Evolutionary conservation across 2,797 vertebrate genomes (phyloP), one percentile per base, ranked within the genome.

Genomic region (Danio jaintianensis): DNA sequence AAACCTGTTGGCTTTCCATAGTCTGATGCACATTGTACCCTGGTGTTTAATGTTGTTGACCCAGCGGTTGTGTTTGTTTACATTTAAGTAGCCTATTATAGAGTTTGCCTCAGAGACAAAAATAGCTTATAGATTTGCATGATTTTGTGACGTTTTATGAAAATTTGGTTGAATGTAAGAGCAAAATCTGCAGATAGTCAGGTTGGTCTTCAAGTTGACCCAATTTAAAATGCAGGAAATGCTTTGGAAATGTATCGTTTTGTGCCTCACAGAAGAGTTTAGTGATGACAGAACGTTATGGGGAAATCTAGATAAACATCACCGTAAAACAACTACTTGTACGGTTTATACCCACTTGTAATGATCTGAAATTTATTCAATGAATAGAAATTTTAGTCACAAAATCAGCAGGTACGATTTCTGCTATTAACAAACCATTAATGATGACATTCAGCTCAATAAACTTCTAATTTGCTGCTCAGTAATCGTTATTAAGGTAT

Each of bases 101-200:
- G 29, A n/a, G 66, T 53, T 69, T 53, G 45, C 22, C 5, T 18
- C 4, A 18, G 16, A 69, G 29, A 52, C 16, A 69, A 53, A 18
- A 69, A 53, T 69, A 40, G 48, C 52, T 69, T 69, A 29, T 52
- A 10, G 48, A 13, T 53, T 53, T 70, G n/a, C 36, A 53, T 11
- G 11, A 13, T 11, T 70, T 53, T 40, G 10, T 18, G 10, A 53
- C 29, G 9, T n/a, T 70, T 40, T 36, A 13, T 40, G 29, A 18
- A 16, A 18, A 38, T 29, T 1, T 12, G 36, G 36, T 53, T 52
- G 38, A 53, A 53, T 13, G 52, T 50, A n/a, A 38, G 6, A 38
- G 29, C 47, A 12, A 52, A 11, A 42, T 40, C 10, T 70, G 36
- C 36, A 8, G 40, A 52, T 40, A 40, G 48, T 50, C 66, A 53